Conservation (phyloP, 1,140 invertebrate genomes). For the Telenomus remus region DNA sequence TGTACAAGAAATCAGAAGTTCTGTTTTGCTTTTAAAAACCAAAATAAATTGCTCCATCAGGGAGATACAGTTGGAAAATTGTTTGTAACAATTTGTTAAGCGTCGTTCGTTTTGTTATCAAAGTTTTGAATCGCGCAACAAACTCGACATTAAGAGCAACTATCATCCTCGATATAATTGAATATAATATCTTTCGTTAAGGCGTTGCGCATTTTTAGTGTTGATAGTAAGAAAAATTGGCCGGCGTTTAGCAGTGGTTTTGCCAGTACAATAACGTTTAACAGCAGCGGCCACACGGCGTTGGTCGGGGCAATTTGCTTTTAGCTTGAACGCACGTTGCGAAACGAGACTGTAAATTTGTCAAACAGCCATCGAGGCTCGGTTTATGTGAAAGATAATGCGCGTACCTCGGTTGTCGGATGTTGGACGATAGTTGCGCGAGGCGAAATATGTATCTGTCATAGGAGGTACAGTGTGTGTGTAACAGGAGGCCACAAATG, state of each 20-base stretch:
- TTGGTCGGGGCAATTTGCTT: constrained; percentile 24
- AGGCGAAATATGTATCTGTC: constrained; percentile 32
- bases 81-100: constrained; percentile 28
- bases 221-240: constrained; percentile 23
- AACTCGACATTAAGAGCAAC: constrained; percentile 21
- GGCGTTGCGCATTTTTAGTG: constrained; percentile 2
- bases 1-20: no score
- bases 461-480: constrained; percentile 45
- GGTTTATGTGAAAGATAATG: constrained; percentile 67
- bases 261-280: constrained; percentile 40
- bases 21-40: neutral
- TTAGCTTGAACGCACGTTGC: constrained; percentile 55
- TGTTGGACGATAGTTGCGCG: constrained; percentile 41
- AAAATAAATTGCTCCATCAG: no score
- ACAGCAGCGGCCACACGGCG: constrained; percentile 16
- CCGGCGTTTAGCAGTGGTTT: constrained; percentile 38
- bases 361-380: constrained; percentile 63
- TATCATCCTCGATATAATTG: constrained; percentile 30
- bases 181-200: constrained; percentile 30
- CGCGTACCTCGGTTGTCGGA: constrained; percentile 57
- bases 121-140: constrained; percentile 26
- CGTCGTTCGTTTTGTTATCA: constrained; percentile 13
- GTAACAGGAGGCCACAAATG: constrained; percentile 51
- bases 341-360: constrained; percentile 68
- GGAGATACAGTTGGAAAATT: no score